These are phyloP conservation scores for Micromys minutus DNA, from an alignment of 2,113 vertebrate genomes.

Conservation along the genomic window DNA sequence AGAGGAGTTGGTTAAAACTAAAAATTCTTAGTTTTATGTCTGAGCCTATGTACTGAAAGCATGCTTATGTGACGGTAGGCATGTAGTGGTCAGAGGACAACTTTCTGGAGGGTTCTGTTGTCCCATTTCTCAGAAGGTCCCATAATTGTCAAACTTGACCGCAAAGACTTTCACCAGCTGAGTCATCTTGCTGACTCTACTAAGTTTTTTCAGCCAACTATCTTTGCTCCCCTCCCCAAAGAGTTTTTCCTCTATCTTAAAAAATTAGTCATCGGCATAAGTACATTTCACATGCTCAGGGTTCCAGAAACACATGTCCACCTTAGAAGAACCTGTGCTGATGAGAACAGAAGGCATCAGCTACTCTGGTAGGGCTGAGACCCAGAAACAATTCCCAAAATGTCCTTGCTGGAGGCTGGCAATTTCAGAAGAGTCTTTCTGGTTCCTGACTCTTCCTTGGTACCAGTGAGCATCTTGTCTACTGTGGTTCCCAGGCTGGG, in stretches of 20 bases:
- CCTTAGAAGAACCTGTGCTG: background rate
- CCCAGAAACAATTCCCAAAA: background rate
- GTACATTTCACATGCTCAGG: background rate
- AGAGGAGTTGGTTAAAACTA: background rate
- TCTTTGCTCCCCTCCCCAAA: background rate
- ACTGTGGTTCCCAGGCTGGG: too few species aligned
- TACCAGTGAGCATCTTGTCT: background rate
- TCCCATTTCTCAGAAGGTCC: too few species aligned
- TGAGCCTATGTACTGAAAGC: background rate
- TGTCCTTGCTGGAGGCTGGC: background rate
- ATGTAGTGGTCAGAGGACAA: background rate
- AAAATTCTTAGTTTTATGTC: background rate
- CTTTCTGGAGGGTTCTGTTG: background rate
- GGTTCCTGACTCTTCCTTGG: background rate
- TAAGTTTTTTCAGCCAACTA: background rate
- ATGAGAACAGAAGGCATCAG: background rate
- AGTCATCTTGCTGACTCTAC: background rate
- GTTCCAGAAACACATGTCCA: background rate
- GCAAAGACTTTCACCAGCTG: background rate
- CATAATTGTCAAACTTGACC: background rate
- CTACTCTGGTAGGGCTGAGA: background rate
- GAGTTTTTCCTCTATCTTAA: background rate
- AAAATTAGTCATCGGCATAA: too few species aligned
- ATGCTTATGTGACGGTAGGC: too few species aligned
- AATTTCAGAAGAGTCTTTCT: background rate